These are phyloP conservation scores for Cantharis nigra DNA, from an alignment of 2,888 invertebrate genomes.

Conservation along the genomic window DNA sequence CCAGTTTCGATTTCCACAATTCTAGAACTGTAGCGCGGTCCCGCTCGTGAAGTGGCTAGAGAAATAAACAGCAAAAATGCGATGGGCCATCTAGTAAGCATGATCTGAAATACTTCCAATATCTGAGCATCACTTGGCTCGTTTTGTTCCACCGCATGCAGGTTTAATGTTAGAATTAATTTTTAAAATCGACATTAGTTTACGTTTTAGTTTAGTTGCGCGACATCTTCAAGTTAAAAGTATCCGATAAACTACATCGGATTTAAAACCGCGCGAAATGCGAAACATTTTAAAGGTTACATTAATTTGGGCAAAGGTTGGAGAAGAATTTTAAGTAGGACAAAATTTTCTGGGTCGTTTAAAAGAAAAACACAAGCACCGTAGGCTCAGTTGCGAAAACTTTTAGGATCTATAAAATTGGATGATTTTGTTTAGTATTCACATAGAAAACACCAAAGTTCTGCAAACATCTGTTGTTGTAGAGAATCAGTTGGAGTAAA, in stretches of 20 bases:
- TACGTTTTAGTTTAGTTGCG: background rate
- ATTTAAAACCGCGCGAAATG: background rate
- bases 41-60: conserved; percentile 49
- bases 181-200: conserved; percentile 6
- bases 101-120: conserved; percentile 45
- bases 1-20: conserved; percentile 81
- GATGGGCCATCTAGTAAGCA: conserved; percentile 50
- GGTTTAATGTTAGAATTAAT: background rate
- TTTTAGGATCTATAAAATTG: conserved; percentile 42
- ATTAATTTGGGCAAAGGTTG: background rate
- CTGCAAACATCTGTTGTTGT: conserved; percentile 40
- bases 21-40: conserved; percentile 75
- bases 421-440: conserved; percentile 42
- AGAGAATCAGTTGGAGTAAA: conserved; percentile 11
- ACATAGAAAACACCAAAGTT: conserved; percentile 38
- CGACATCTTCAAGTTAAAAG: background rate
- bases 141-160: conserved; percentile 8
- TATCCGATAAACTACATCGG: background rate
- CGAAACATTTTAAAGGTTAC: background rate
- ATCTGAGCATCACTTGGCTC: conserved; percentile 47
- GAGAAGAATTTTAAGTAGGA: background rate
- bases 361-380: conserved; percentile 31
- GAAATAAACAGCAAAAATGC: conserved; percentile 38
- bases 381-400: conserved; percentile 32
- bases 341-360: background rate